Base-by-base conservation (phyloP, 1,140 invertebrate genomes). In the Portunus trituberculatus region DNA sequence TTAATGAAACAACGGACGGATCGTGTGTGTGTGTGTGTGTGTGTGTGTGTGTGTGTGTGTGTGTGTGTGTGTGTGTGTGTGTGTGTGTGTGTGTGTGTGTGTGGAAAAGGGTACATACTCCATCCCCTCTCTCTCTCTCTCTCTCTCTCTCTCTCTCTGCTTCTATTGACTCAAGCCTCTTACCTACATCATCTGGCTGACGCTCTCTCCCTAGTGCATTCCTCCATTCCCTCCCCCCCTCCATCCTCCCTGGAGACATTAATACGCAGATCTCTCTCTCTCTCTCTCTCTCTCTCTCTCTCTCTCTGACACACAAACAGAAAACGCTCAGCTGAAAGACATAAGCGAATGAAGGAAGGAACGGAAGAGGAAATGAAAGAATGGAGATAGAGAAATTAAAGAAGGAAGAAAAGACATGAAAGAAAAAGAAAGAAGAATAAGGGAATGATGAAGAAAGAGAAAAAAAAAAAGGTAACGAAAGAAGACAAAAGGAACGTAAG, bases 1-100 rank as follows among this genome's bases (percentile, higher is more conserved):
- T 76, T 76, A 76, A 76, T 76, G 67, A 76, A 76, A 76, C 67
- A 76, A 76, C 20, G 67, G 20, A 45, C 3, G 31, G 87, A 45
- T 45, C 31, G 86, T 31, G 28, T 88, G 31, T 88, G 86, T 88
- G 52, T 59, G 52, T 20, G 16, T 59, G 52, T 59, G 16, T 86
- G 16, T 86, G 83, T 88, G 31, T 88, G 86, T 88, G 86, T 31
- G 28, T 88, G 31, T 88, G 86, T 88, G 52, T 59, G 52, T 20
- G 16, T 59, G 52, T 59, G 16, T 88, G 86, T 88, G 52, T 59
- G 52, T 20, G 16, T 59, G 52, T 59, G 16, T 86, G 16, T 86
- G 83, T 88, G 31, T 88, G 86, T 88, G 86, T 31, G 28, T 88
- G 31, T 88, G 86, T 88, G 52, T 59, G 52, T 20, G 16, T 59